Evolutionary conservation across 2,113 vertebrate species (phyloP).

Genomic region (Neolamprologus longior): DNA sequence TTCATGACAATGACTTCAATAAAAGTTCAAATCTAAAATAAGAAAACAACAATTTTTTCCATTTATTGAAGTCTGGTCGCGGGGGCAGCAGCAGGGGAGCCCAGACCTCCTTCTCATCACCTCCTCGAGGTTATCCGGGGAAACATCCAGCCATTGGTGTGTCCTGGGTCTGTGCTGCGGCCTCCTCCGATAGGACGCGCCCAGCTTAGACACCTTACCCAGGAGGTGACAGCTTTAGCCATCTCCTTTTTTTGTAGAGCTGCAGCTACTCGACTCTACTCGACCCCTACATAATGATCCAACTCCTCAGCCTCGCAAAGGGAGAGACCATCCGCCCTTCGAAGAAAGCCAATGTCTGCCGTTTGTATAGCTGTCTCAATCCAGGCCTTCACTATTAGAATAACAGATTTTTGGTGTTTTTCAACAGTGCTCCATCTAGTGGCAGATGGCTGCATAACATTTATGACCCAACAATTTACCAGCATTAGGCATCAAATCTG

Average conservation of each 20-base stretch:
- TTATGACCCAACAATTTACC: not conserved
- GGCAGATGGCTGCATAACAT: not conserved
- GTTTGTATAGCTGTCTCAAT: not conserved
- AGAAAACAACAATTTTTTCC: not conserved
- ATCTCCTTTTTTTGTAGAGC: not conserved
- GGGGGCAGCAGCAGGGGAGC: not conserved
- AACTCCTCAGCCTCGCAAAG: not conserved
- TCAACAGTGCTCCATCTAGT: not conserved
- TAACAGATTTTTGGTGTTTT: not conserved
- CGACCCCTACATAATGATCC: not conserved
- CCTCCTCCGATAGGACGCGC: not conserved
- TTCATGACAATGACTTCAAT: not conserved
- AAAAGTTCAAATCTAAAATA: not conserved
- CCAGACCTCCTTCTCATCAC: not conserved
- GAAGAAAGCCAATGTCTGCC: rapidly evolving
- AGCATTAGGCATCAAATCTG: not conserved
- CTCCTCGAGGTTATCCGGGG: not conserved
- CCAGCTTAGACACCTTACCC: not conserved
- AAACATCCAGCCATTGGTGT: not conserved
- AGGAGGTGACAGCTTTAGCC: not conserved
- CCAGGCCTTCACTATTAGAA: not conserved
- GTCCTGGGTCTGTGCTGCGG: not conserved
- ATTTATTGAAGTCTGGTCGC: not conserved
- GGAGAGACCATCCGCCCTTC: not conserved
- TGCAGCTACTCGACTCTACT: not conserved